Percentiles rank a stretch among this genome's conserved stretches.
Conservation (phyloP, 2,888 invertebrate genomes). For the Morinoia aosen region DNA sequence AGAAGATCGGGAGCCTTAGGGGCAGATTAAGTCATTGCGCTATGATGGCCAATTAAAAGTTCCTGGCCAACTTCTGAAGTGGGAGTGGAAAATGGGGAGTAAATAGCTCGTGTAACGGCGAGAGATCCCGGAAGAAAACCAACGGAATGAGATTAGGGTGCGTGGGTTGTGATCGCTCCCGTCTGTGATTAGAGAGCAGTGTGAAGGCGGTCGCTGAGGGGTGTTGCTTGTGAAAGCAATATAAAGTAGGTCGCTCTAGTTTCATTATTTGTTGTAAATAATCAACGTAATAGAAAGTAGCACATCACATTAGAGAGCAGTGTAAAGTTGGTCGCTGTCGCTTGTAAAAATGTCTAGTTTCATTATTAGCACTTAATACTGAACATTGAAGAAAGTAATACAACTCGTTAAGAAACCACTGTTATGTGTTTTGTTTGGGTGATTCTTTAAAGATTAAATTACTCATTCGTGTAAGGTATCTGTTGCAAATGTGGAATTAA, state of each 20-base stretch:
- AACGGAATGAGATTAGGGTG: not conserved
- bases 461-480: not conserved
- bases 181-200: not conserved
- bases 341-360: too few relatives aligned
- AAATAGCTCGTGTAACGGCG: constrained; percentile 14
- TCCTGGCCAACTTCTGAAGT: constrained; percentile 21
- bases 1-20: not conserved
- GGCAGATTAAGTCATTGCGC: constrained; percentile 32
- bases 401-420: not conserved
- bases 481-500: not conserved
- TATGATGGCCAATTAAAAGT: constrained; percentile 40
- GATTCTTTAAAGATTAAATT: not conserved
- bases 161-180: not conserved
- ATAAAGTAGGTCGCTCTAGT: not conserved
- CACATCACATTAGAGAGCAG: too few relatives aligned
- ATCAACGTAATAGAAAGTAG: too few relatives aligned
- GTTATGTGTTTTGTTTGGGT: not conserved
- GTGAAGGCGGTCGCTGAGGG: not conserved
- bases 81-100: not conserved
- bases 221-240: not conserved
- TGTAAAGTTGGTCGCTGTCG: too few relatives aligned
- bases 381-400: too few relatives aligned
- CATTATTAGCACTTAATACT: too few relatives aligned
- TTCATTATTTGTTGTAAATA: too few relatives aligned
- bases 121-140: constrained; percentile 13